Evolutionary conservation across 2,113 vertebrate genomes (phyloP), one percentile per base, ranked within the genome.

Genomic region (Corapipo altera): DNA sequence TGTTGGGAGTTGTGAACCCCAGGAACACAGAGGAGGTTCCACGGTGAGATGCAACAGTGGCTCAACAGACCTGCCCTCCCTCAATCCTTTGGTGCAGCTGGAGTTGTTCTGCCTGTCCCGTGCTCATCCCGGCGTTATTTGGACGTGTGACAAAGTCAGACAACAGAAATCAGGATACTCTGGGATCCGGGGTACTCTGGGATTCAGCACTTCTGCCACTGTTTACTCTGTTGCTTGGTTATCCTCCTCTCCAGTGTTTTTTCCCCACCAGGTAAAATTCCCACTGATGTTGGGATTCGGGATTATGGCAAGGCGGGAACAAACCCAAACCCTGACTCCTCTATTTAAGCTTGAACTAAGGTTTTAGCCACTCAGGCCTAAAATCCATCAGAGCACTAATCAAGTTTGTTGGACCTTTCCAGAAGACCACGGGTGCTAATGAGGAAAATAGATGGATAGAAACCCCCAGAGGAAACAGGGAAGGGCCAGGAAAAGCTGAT

Each of bases 51-150:
- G 8, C 48, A 20, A 1, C 18, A 27, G 55, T 7, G 9, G 8
- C 18, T 64, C 2, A 13, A 28, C 0, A 3, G 15, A 43, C 6
- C 24, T 51, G 41, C 35, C 62, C 67, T 70, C 51, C 26, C 71
- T 30, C 32, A 7, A 1, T 3, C 33, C 54, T 20, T 3, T 9
- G 20, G 0, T 3, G 39, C 54, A 73, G 18, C 35, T 30, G 1
- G 2, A 44, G 59, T 82, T 65, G 61, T 59, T 69, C 59, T 35
- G 69, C 70, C 41, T 4, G 14, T 11, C 11, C 6, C 3, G 22
- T 12, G 69, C 91, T 62, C 88, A 14, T 30, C 46, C 41, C 0
- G 1, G 58, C 37, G 5, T 43, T n/a, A 5, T 24, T 46, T 24
- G 39, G 72, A 61, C 3, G 9, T 32, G 10, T 12, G 23, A 28